phyloP scores from a whole-genome alignment of 2,888 invertebrate genomes.

The Macroteleia sp. region DNA sequence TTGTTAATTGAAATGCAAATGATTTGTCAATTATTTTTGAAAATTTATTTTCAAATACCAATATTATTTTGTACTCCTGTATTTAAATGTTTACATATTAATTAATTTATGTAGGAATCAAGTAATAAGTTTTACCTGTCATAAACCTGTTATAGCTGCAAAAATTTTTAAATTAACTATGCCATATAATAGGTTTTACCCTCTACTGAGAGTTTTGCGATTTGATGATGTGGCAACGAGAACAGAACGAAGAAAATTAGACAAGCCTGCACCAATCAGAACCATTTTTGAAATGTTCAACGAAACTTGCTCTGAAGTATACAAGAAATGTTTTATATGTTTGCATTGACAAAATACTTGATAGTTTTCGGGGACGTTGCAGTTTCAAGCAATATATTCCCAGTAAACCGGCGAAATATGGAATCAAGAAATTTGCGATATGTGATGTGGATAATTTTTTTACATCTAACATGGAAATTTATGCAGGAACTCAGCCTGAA shows the following conservation, averaged over 20 bases:
- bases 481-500: too few species aligned
- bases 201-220: background rate
- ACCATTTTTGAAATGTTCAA: constrained; percentile 33
- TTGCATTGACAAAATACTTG: constrained; percentile 63
- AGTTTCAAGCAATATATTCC: constrained; percentile 22
- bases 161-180: constrained; percentile 2
- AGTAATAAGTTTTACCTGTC: too few species aligned
- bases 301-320: background rate
- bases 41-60: too few species aligned
- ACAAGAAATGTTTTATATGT: background rate
- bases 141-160: too few species aligned
- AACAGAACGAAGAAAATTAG: constrained; percentile 34
- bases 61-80: too few species aligned
- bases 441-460: constrained; percentile 16
- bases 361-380: constrained; percentile 57
- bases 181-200: background rate
- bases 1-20: too few species aligned
- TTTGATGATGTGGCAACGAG: background rate
- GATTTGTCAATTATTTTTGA: too few species aligned
- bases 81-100: too few species aligned
- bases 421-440: constrained; percentile 30
- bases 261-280: constrained; percentile 27
- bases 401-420: constrained; percentile 6
- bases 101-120: too few species aligned
- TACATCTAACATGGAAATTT: constrained; percentile 69